Conservation (phyloP, 2,888 invertebrate genomes). For the Phyllotreta cruciferae region DNA sequence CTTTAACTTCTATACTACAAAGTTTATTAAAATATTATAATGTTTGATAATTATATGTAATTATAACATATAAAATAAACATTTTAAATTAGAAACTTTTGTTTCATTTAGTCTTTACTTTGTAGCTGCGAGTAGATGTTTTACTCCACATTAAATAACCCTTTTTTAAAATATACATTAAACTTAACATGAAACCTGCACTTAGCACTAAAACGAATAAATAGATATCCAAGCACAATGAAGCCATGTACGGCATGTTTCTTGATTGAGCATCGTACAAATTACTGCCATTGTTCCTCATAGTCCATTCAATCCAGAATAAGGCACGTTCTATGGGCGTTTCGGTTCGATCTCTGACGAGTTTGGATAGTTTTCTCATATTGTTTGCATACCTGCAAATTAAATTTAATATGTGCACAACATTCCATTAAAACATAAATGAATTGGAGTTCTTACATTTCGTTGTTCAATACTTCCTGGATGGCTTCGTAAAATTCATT, state of each 20-base stretch:
- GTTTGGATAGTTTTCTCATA: conserved; percentile 34
- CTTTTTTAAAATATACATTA: no score
- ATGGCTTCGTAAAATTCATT: conserved; percentile 40
- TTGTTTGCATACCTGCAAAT: conserved; percentile 38
- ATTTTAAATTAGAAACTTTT: background rate
- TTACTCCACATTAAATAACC: no score
- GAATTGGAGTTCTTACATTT: conserved; percentile 41
- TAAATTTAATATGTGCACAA: background rate
- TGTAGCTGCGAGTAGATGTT: background rate
- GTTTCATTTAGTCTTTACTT: background rate
- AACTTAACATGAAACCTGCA: background rate
- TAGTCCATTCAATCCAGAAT: conserved; percentile 42
- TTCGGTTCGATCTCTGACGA: conserved; percentile 37
- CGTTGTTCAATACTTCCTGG: conserved; percentile 41
- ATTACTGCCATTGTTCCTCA: conserved; percentile 40
- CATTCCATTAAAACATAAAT: no score
- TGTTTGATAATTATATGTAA: background rate
- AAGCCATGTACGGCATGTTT: conserved; percentile 26
- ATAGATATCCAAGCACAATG: conserved; percentile 30
- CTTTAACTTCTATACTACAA: no score
- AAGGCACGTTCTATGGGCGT: conserved; percentile 39
- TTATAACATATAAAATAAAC: background rate
- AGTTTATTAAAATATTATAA: no score
- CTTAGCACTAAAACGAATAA: conserved; percentile 22
- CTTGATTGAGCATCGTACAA: conserved; percentile 35